Evolutionary conservation across 2,113 vertebrate species (phyloP).

Genomic region (Gymnobelideus leadbeateri): DNA sequence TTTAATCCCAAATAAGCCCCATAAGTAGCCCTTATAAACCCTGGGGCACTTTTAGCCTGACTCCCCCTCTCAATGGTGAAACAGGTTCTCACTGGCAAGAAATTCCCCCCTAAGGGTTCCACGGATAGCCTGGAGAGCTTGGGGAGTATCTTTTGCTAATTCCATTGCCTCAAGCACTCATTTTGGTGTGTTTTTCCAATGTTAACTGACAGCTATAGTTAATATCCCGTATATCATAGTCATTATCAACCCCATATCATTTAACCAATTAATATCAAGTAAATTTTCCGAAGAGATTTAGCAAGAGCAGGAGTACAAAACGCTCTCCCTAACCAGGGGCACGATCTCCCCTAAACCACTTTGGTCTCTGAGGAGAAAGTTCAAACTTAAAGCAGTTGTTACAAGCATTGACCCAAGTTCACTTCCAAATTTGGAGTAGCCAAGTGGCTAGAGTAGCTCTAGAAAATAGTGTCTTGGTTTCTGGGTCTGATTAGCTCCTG

Average conservation of each 20-base stretch:
- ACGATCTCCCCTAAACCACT: neutral
- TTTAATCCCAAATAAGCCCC: neutral
- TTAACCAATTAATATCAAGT: neutral
- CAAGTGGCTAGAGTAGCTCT: neutral
- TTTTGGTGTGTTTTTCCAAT: neutral
- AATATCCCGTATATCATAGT: neutral
- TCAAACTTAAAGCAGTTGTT: neutral
- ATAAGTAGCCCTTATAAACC: neutral
- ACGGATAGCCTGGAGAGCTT: neutral
- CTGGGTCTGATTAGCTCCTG: neutral
- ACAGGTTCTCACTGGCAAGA: neutral
- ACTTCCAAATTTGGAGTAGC: neutral
- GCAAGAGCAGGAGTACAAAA: neutral
- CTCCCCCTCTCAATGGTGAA: neutral
- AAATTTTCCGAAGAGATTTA: neutral
- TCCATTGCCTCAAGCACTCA: neutral
- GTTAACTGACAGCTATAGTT: neutral
- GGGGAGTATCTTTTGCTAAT: neutral
- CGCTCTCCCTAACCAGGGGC: neutral
- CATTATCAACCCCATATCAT: neutral
- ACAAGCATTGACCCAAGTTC: neutral
- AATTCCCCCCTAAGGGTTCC: neutral
- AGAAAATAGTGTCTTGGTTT: neutral
- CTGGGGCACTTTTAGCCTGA: neutral
- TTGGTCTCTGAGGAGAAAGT: neutral